These are phyloP conservation scores for Oxyura jamaicensis DNA, from an alignment of 2,113 vertebrate genomes.

Conservation along the genomic window DNA sequence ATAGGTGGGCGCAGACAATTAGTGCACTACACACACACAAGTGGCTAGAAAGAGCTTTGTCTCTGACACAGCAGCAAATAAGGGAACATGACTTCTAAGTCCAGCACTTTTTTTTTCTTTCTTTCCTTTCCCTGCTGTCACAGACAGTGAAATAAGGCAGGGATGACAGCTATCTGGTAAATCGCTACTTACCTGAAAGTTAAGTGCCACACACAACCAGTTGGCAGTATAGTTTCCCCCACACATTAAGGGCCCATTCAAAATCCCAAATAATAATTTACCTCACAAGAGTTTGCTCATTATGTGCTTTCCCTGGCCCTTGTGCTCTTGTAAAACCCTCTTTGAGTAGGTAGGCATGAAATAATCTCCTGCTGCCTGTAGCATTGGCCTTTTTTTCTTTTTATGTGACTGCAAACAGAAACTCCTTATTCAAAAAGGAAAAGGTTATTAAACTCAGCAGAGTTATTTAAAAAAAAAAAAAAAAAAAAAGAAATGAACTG, in stretches of 20 bases:
- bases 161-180: neutral
- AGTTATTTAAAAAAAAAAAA: conserved; percentile 60
- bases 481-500: conserved; percentile 50
- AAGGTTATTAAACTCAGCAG: conserved; percentile 67
- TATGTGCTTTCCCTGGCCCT: conserved; percentile 51
- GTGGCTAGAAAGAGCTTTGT: neutral
- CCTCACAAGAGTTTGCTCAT: conserved; percentile 68
- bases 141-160: neutral
- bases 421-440: conserved; percentile 72
- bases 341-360: conserved; percentile 64
- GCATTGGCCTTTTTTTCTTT: conserved; percentile 56
- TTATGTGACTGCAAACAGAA: conserved; percentile 72
- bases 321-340: conserved; percentile 48
- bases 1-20: neutral
- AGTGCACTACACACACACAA: neutral
- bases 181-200: neutral
- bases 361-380: conserved; percentile 70
- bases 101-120: neutral
- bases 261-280: conserved; percentile 71
- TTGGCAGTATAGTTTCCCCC: conserved; percentile 30
- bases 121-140: neutral
- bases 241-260: conserved; percentile 46
- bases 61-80: conserved; percentile 12
- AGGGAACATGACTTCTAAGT: neutral
- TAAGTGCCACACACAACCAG: conserved; percentile 6